Base-by-base conservation (phyloP, 2,888 invertebrate species). In the Caenorhabditis panamensis region DNA sequence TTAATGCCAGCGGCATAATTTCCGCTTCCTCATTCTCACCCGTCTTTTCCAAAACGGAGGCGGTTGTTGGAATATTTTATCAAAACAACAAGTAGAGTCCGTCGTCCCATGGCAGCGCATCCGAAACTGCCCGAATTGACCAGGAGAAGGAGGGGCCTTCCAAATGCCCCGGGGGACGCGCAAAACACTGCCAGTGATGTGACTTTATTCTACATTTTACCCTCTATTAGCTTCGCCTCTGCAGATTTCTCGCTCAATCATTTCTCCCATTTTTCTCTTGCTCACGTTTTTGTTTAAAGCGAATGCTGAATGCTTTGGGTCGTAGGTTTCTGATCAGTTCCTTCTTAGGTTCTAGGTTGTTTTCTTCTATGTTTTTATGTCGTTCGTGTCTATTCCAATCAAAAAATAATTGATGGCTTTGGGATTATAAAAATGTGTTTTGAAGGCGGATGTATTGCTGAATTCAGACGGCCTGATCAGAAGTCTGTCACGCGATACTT, bases 121-220 rank as follows among this genome's bases (percentile, higher is more conserved):
- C 59, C 51, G 41, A 64, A 64, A 56, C 56, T 51, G 58, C 37
- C 20, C 37, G 75, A 66, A 53, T 66, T 59, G 61, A 66, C 75
- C 66, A 36, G 24, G 24, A 61, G 51, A 47, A 56, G 54, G 69
- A 58, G 53, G 58, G 49, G 28, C n/a, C 28, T 53, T 28, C 59
- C 49, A 66, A 66, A 75, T 75, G 66, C 75, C 75, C 75, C 75
- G 66, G 51, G 75, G 66, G 75, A 75, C 66, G 53, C 58, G 59
- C 64, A 73, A 59, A 73, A 73, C 73, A 66, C 58, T 56, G 59
- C 66, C 61, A 75, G 75, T 75, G 75, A 66, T 75, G 75, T 75
- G 75, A 75, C 75, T 75, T 75, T 53, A 75, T 75, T 75, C 75
- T 44, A 22, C 66, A 59, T 66, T 53, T 75, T 75, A 75, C 75